Evolutionary conservation across 1,140 invertebrate species (phyloP), one percentile per base, ranked within the genome.

Genomic region (Anagrus nilaparvatae): DNA sequence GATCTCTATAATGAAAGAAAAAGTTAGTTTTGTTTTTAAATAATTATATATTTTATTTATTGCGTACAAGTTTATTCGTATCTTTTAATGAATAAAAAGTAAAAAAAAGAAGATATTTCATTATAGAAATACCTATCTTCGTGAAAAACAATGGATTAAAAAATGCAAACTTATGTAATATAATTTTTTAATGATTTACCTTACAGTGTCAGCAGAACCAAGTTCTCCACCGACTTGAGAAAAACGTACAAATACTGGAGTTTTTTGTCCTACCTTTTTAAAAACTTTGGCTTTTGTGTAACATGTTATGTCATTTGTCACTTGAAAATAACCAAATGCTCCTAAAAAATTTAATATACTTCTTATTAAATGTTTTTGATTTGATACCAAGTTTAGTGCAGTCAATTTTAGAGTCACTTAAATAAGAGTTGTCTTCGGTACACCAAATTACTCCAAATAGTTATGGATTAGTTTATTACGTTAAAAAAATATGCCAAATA

Each of bases 281-380:
- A 97, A 96, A 0, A 93, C 61, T 38, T 78, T 78, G 1, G 90
- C 87, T 46, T 87, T 89, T 35, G 69, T 77, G 55, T 91, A 94
- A 46, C 84, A 79, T 4, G 77, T 77, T 18, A 97, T 88, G 58
- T 95, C 87, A 54, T 95, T 80, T 1, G 88, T 95, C 6, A 91
- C 83, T 67, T 97, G 91, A 63, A 97, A 95, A 58, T 94, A 93
- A 3, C 95, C 95, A 70, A 97, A 97, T 12, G 94, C 95, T 52
- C 92, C 83, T 81, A 67, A 45, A 49, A 27, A 27, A 6, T 18
- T 5, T 25, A 12, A 12, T 18, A 28, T 27, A 27, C 4, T 19
- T 19, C 2, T 9, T 5, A 12, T 3, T 5, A 34, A 23, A 14
- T 19, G n/a, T 10, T n/a, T 6, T 23, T 18, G n/a, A n/a, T n/a